phyloP scores from a whole-genome alignment of 2,888 invertebrate species.

The Oligia fasciuncula region DNA sequence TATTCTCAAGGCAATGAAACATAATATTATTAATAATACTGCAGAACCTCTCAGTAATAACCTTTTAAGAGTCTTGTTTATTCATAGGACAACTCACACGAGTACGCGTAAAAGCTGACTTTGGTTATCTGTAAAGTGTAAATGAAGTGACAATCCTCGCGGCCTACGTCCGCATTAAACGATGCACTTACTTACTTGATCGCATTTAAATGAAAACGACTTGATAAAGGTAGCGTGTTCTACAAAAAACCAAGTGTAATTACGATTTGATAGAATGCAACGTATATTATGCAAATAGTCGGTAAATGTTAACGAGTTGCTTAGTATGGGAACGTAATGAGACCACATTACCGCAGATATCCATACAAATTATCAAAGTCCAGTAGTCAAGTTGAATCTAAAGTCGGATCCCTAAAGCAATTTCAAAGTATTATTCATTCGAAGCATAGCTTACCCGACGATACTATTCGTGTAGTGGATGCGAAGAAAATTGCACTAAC shows the following conservation, averaged over 20 bases:
- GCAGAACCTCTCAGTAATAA: conserved; percentile 32
- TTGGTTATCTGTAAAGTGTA: conserved; percentile 77
- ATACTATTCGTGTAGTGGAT: conserved; percentile 83
- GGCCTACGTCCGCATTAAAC: conserved; percentile 69
- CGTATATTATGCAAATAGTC: conserved; percentile 72
- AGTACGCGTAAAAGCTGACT: conserved; percentile 64
- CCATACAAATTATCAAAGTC: conserved; percentile 77
- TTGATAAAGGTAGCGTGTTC: conserved; percentile 66
- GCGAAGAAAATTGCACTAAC: conserved; percentile 88
- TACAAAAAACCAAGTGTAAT: conserved; percentile 68
- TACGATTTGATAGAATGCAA: conserved; percentile 68
- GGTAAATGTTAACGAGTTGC: conserved; percentile 71
- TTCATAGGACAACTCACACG: conserved; percentile 64
- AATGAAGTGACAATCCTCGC: conserved; percentile 79
- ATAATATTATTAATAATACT: conserved; percentile 53
- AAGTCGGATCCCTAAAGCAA: conserved; percentile 81
- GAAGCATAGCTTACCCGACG: conserved; percentile 76
- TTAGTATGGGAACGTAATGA: conserved; percentile 73
- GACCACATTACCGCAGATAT: conserved; percentile 73
- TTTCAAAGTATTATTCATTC: conserved; percentile 85
- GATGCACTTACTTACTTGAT: conserved; percentile 74
- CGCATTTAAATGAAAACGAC: conserved; percentile 73
- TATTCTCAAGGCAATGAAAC: conserved; percentile 56
- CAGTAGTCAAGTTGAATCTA: conserved; percentile 75
- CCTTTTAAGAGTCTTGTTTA: conserved; percentile 64